Percentiles rank a stretch among this genome's conserved stretches.
phyloP scores from a whole-genome alignment of 2,888 invertebrate genomes.

The Pteria penguin region DNA sequence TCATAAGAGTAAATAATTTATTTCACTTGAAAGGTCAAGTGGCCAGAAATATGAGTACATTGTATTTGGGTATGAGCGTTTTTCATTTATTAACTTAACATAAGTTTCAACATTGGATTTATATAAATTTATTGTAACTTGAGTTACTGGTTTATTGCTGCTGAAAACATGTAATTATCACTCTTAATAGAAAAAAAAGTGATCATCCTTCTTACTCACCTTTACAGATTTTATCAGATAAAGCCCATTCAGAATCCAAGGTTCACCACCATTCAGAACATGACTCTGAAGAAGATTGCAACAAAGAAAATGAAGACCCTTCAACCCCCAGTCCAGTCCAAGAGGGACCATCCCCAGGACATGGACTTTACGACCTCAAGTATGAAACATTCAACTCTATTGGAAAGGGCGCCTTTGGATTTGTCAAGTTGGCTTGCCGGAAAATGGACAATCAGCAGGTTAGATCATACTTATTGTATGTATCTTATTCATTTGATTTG shows the following conservation, averaged over 20 bases:
- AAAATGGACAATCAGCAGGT: constrained; percentile 83
- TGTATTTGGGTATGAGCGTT: too few species aligned
- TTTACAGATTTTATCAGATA: constrained; percentile 55
- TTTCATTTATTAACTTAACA: too few species aligned
- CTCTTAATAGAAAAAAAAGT: too few species aligned
- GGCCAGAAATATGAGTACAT: too few species aligned
- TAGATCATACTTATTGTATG: constrained; percentile 4
- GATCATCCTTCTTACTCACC: too few species aligned
- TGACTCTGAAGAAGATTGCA: background rate
- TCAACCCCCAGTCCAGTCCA: background rate
- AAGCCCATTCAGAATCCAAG: constrained; percentile 60
- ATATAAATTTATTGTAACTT: too few species aligned
- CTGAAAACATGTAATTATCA: too few species aligned
- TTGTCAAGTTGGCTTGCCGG: constrained; percentile 86
- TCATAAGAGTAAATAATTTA: too few species aligned
- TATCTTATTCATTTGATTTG: too few species aligned
- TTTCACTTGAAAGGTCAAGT: too few species aligned
- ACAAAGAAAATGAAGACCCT: background rate
- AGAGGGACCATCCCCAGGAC: constrained; percentile 34
- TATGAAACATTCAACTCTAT: constrained; percentile 84
- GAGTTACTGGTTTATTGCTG: too few species aligned
- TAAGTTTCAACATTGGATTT: too few species aligned
- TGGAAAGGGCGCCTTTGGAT: constrained; percentile 88
- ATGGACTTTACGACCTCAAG: constrained; percentile 80
- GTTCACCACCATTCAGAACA: constrained; percentile 8